These are phyloP conservation scores for Drosophila ochracea DNA, from an alignment of 2,888 invertebrate species.

Conservation along the genomic window DNA sequence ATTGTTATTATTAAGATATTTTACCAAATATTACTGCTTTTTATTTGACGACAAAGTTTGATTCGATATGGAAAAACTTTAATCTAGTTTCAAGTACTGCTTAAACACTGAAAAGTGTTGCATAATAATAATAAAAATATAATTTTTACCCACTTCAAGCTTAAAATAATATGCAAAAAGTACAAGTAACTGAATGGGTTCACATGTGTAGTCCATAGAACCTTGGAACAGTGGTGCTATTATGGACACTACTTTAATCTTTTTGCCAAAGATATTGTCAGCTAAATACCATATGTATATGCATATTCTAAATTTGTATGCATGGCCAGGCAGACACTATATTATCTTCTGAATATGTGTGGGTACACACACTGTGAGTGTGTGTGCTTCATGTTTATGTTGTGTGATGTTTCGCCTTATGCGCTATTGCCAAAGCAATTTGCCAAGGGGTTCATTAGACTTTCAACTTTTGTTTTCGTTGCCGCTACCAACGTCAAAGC, in stretches of 20 bases:
- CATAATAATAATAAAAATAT: neutral
- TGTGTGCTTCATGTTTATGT: slow-evolving; percentile 9
- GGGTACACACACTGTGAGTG: neutral
- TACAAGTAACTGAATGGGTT: neutral
- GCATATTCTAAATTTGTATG: slow-evolving; percentile 27
- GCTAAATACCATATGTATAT: slow-evolving; percentile 18
- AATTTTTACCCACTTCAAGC: neutral
- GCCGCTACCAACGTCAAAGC: slow-evolving; percentile 68
- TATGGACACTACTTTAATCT: slow-evolving; percentile 12
- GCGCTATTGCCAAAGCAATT: slow-evolving; percentile 43
- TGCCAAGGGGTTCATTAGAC: slow-evolving; percentile 79
- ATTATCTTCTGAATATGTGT: slow-evolving; percentile 13
- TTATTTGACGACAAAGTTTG: neutral
- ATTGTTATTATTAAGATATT: neutral
- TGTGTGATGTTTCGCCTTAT: slow-evolving; percentile 48
- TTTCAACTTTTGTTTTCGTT: slow-evolving; percentile 59
- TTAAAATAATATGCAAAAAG: neutral
- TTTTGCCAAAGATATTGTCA: slow-evolving; percentile 32
- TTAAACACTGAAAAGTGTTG: neutral
- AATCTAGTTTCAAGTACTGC: neutral
- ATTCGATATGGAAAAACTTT: neutral
- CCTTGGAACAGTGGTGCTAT: slow-evolving; percentile 1
- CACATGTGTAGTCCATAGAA: neutral
- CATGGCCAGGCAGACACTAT: slow-evolving; percentile 15
- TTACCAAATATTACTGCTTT: neutral